These are phyloP conservation scores for Rhadina sibilatrix DNA, from an alignment of 2,113 vertebrate species.

Conservation along the genomic window DNA sequence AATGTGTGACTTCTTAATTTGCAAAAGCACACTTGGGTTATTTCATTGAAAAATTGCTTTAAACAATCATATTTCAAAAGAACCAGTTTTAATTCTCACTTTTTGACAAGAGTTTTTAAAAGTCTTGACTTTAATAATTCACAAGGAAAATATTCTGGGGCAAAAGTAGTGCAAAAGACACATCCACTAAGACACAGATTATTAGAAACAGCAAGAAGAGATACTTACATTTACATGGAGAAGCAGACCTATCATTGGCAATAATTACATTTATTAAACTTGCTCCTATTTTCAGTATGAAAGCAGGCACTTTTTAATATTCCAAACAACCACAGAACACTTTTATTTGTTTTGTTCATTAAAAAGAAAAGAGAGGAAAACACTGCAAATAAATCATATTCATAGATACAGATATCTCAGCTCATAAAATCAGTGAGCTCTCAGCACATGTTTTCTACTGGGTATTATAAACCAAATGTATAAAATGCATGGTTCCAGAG, in stretches of 20 bases:
- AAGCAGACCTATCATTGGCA: not conserved
- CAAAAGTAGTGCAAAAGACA: not conserved
- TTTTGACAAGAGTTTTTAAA: not conserved
- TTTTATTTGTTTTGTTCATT: slow-evolving; percentile 45
- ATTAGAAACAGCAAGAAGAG: not conserved
- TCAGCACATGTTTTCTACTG: slow-evolving; percentile 11
- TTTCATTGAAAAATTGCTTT: not conserved
- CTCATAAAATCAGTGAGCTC: slow-evolving; percentile 20
- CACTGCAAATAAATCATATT: slow-evolving; percentile 25
- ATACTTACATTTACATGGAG: not conserved
- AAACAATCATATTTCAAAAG: not conserved
- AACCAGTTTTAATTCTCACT: not conserved
- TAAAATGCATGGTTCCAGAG: slow-evolving; percentile 20
- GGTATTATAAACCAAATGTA: slow-evolving; percentile 12
- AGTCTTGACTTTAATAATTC: not conserved
- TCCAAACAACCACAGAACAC: not conserved
- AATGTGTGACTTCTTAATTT: not conserved
- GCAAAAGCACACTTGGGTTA: not conserved
- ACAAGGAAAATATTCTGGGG: not conserved
- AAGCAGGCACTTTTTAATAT: slow-evolving; percentile 33
- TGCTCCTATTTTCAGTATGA: not conserved
- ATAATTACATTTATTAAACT: not conserved
- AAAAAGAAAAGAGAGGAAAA: slow-evolving; percentile 49
- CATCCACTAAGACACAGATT: not conserved
- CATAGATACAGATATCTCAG: not conserved